Evolutionary conservation across 2,888 invertebrate species (phyloP), one percentile per base, ranked within the genome.

Genomic region (Anagyrus pseudococci): DNA sequence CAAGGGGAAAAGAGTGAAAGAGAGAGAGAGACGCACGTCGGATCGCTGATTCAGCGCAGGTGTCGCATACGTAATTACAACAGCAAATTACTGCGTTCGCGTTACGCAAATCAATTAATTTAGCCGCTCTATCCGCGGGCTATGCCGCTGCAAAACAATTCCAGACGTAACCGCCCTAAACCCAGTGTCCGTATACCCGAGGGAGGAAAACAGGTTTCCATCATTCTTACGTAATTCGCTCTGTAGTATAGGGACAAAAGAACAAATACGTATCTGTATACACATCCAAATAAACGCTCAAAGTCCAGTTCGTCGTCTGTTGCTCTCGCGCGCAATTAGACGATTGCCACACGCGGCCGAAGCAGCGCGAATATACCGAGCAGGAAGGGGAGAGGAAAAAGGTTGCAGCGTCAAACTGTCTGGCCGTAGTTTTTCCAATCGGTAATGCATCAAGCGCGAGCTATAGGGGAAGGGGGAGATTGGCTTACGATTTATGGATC

Each of bases 51-150:
- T 52, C 50, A 37, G 23, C 40, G 55, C 64, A 64, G 64, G 59
- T 59, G 59, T 56, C 33, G 19, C 54, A 25, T 37, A 41, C 55
- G 33, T 33, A 29, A 64, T 56, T 41, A 59, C 50, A 59, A 64
- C 47, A 25, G 56, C 23, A 43, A 46, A 56, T 57, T 47, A 49
- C 48, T 15, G 15, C n/a, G 19, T 1, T 23, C 13, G 29, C 22
- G 19, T 64, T 64, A 41, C 59, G 52, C 56, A 56, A 57, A 64
- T 46, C 52, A 50, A 46, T 58, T 59, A 63, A 63, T 64, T 55
- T 41, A 43, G 50, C 29, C 50, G 26, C 43, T 48, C 37, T 25
- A 7, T n/a, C 2, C 0, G 22, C 23, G n/a, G 23, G 37, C 29
- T 25, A 43, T 29, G 22, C 8, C 1, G 22, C 54, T 8, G 4